A percentile compares a stretch with the other conserved stretches of the same genome.
phyloP scores from a whole-genome alignment of 2,888 invertebrate species.

The Epinotia brunnichana region DNA sequence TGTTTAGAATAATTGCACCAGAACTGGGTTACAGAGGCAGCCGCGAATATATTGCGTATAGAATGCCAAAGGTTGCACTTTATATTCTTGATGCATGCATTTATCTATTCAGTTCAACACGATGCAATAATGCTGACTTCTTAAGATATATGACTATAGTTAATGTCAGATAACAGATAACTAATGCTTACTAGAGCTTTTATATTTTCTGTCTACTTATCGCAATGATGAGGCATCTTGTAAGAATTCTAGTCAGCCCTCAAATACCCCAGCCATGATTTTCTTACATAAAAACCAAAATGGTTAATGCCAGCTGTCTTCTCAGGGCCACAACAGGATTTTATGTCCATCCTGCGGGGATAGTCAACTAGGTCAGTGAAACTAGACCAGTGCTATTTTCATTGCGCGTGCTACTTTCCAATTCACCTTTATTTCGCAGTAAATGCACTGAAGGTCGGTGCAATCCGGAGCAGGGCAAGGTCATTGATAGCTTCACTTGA shows the following conservation, averaged over 20 bases:
- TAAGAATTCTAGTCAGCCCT: not conserved
- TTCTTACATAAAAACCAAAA: not conserved
- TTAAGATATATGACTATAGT: not conserved
- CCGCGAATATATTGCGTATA: constrained; percentile 13
- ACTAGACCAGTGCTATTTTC: constrained; percentile 28
- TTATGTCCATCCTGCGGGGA: constrained; percentile 5
- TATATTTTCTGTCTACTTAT: not conserved
- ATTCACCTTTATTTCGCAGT: constrained; percentile 49
- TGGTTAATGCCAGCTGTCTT: not conserved
- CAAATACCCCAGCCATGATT: too few species aligned
- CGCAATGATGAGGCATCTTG: not conserved
- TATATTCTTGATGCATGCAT: not conserved
- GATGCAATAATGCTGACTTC: not conserved
- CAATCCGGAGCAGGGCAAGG: constrained; percentile 62
- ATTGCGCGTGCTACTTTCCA: constrained; percentile 38
- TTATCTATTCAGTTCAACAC: not conserved
- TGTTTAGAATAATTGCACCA: constrained; percentile 25
- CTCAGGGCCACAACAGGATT: not conserved
- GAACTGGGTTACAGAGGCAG: constrained; percentile 25
- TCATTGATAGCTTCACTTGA: constrained; percentile 53
- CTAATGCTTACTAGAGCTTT: not conserved
- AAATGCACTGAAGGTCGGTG: constrained; percentile 55
- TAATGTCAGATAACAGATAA: not conserved
- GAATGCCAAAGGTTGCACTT: constrained; percentile 3
- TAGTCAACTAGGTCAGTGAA: constrained; percentile 23